Conservation (phyloP, 1,140 invertebrate species). For the Drosophila hydei region DNA sequence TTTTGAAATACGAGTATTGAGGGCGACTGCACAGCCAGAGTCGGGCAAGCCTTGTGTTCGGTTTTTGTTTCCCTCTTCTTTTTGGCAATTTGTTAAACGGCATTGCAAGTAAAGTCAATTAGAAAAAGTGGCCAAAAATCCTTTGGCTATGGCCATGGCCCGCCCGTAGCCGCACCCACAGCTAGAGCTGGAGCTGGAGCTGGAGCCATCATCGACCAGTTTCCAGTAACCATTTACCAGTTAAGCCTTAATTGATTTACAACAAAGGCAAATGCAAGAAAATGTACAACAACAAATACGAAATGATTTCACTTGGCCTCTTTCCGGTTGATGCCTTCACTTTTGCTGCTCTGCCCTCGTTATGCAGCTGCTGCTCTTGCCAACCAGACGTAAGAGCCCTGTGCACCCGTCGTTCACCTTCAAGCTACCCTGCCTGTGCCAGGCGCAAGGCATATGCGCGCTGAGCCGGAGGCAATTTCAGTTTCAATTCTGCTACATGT, state of each 20-base stretch:
- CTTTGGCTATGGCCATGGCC: slow-evolving; percentile 22
- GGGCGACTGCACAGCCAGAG: slow-evolving; percentile 19
- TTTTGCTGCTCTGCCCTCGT: slow-evolving; percentile 25
- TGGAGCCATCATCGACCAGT: slow-evolving; percentile 4
- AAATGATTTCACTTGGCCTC: slow-evolving; percentile 50
- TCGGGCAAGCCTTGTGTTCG: slow-evolving; percentile 19
- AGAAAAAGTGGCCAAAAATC: slow-evolving; percentile 45
- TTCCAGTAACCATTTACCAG: slow-evolving; percentile 8
- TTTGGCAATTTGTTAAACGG: slow-evolving; percentile 50
- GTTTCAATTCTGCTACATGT: no score
- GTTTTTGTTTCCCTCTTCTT: background rate
- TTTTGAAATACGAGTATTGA: slow-evolving; percentile 49
- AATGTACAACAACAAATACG: slow-evolving; percentile 54
- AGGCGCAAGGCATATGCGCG: background rate
- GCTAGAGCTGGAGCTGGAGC: background rate
- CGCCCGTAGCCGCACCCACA: background rate
- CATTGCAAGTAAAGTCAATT: slow-evolving; percentile 47
- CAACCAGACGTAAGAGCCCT: background rate
- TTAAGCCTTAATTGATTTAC: slow-evolving; percentile 51
- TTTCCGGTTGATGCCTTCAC: slow-evolving; percentile 29
- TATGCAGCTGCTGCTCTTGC: slow-evolving; percentile 27
- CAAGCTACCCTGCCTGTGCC: background rate
- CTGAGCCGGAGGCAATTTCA: no score
- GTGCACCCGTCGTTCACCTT: background rate
- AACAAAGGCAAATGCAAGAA: slow-evolving; percentile 28